Percentiles rank a stretch among this genome's conserved stretches.
Evolutionary conservation across 2,113 vertebrate genomes (phyloP).

Genomic region (Silurus asotus): DNA sequence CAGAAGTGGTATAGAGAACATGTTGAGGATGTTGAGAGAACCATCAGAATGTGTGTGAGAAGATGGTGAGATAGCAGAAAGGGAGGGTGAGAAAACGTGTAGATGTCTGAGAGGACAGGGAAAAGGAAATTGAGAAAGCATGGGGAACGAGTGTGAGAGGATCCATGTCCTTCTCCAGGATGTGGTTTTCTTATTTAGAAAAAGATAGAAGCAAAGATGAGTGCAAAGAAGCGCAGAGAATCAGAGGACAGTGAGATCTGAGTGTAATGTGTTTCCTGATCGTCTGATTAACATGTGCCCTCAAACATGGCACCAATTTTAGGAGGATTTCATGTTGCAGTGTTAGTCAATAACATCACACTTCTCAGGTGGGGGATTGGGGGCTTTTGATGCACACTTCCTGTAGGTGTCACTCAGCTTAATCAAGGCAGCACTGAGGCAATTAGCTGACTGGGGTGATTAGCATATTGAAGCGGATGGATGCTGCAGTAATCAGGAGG

Average conservation of each 20-base stretch:
- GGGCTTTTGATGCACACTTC: constrained; percentile 63
- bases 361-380: constrained; percentile 62
- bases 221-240: background rate
- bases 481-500: constrained; percentile 59
- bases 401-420: constrained; percentile 55
- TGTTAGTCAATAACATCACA: constrained; percentile 57
- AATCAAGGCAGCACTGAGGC: constrained; percentile 63
- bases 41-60: background rate
- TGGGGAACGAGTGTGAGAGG: too few relatives aligned
- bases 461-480: constrained; percentile 58
- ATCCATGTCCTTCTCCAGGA: background rate
- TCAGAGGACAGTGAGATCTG: background rate
- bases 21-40: background rate
- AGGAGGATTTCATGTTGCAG: constrained; percentile 49
- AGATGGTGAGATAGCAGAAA: background rate
- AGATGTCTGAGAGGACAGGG: background rate
- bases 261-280: background rate
- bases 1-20: too few relatives aligned
- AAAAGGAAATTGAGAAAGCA: background rate
- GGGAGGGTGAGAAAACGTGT: background rate
- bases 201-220: background rate
- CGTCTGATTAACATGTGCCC: background rate
- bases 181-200: background rate
- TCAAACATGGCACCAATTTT: background rate
- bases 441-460: constrained; percentile 64